A percentile compares a stretch with the other conserved stretches of the same genome.
Evolutionary conservation across 2,797 vertebrate species (phyloP).

Genomic region (Xerus rutilus): DNA sequence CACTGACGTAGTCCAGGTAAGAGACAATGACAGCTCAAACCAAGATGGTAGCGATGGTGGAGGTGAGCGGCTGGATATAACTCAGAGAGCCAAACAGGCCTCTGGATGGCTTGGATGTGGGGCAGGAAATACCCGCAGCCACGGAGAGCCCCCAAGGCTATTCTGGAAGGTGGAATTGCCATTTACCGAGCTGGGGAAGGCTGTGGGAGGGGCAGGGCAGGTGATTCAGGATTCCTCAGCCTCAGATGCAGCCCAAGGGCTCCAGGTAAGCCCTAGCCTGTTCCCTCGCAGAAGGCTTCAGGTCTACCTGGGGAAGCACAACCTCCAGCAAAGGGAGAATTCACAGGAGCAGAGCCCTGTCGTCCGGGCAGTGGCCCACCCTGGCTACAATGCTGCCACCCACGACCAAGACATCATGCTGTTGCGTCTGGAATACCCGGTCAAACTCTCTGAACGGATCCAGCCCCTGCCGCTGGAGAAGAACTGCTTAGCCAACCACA

Average conservation of each 20-base stretch:
- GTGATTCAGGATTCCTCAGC: rapidly evolving
- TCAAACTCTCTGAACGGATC: constrained; percentile 76
- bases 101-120: not conserved
- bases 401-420: constrained; percentile 87
- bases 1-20: no score
- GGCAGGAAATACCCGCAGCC: not conserved
- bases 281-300: constrained; percentile 65
- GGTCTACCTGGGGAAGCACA: constrained; percentile 87
- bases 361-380: constrained; percentile 79
- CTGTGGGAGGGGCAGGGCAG: not conserved
- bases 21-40: not conserved
- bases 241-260: not conserved
- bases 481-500: constrained; percentile 81
- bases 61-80: not conserved
- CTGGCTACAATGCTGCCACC: constrained; percentile 81
- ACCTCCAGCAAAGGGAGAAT: constrained; percentile 77
- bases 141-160: not conserved
- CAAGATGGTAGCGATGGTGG: not conserved
- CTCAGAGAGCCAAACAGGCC: not conserved
- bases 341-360: constrained; percentile 85
- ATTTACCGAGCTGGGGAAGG: not conserved
- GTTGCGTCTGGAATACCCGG: constrained; percentile 76
- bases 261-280: not conserved
- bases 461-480: constrained; percentile 80
- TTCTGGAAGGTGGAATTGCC: not conserved